Evolutionary conservation across 2,888 invertebrate species (phyloP).

Genomic region (Emesis furor): DNA sequence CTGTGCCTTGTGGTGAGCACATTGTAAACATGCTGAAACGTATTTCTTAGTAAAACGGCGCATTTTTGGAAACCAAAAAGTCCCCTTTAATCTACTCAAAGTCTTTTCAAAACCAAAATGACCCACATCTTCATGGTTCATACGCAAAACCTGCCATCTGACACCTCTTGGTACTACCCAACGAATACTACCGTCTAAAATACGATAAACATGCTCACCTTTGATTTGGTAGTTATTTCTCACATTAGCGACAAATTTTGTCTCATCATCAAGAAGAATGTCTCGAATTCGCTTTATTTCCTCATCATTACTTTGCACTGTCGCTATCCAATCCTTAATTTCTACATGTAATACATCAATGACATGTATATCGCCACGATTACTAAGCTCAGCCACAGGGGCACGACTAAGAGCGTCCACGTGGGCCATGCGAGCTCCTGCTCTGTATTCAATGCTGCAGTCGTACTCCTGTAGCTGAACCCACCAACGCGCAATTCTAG

Average conservation of each 20-base stretch:
- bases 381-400: not conserved
- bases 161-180: slow-evolving; percentile 71
- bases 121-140: slow-evolving; percentile 72
- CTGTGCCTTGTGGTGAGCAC: slow-evolving; percentile 56
- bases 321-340: slow-evolving; percentile 29
- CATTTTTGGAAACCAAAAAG: slow-evolving; percentile 75
- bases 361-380: not conserved
- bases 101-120: slow-evolving; percentile 67
- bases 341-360: not conserved
- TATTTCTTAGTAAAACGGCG: slow-evolving; percentile 68
- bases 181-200: slow-evolving; percentile 37
- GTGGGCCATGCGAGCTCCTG: not conserved
- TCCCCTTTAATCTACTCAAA: not conserved
- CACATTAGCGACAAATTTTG: slow-evolving; percentile 39
- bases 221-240: slow-evolving; percentile 66
- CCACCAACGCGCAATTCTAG: not conserved
- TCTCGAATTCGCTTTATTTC: slow-evolving; percentile 54
- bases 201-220: slow-evolving; percentile 45
- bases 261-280: slow-evolving; percentile 36
- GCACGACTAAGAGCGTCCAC: slow-evolving; percentile 9
- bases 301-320: slow-evolving; percentile 31
- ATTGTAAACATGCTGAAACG: slow-evolving; percentile 63
- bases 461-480: not conserved
- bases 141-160: slow-evolving; percentile 66
- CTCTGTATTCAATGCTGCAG: slow-evolving; percentile 1